These are phyloP conservation scores for Catostylus mosaicus DNA, from an alignment of 30 jellyfish, hydroid and myxozoan species.

Conservation along the genomic window DNA sequence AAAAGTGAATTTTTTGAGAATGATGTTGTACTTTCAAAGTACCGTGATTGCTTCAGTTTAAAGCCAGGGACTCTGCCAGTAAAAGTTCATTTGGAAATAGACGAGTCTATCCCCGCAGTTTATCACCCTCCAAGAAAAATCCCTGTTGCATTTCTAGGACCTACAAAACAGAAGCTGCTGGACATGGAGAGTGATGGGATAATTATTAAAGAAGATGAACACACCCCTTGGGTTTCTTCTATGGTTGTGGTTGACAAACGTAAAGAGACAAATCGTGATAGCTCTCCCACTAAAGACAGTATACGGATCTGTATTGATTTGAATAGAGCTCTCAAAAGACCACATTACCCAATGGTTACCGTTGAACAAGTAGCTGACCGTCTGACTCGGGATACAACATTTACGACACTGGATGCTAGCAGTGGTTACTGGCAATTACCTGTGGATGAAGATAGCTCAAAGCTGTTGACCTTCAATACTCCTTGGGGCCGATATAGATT, in stretches of 20 bases:
- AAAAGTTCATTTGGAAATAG: neutral
- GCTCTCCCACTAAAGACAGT: conserved; percentile 50
- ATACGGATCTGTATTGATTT: conserved; percentile 55
- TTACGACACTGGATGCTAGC: conserved; percentile 42
- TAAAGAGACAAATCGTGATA: conserved; percentile 21
- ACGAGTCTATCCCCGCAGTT: conserved; percentile 21
- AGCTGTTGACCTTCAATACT: conserved; percentile 46
- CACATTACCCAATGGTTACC: conserved; percentile 34
- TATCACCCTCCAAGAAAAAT: conserved; percentile 34
- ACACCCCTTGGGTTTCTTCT: conserved; percentile 59
- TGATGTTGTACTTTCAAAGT: conserved; percentile 11
- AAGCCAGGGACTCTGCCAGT: neutral
- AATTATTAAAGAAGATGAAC: conserved; percentile 39
- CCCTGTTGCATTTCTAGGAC: conserved; percentile 37
- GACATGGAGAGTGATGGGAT: conserved; percentile 47
- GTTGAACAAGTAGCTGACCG: conserved; percentile 56
- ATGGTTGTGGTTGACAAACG: conserved; percentile 62
- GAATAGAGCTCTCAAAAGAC: conserved; percentile 27
- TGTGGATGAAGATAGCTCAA: conserved; percentile 51
- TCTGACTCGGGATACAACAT: conserved; percentile 32
- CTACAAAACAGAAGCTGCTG: conserved; percentile 34
- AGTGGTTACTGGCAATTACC: conserved; percentile 57
- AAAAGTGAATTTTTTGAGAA: conserved; percentile 10
- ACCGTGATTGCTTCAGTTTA: too few relatives aligned
- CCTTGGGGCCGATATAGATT: conserved; percentile 55